Evolutionary conservation across 1,140 invertebrate genomes (phyloP), one percentile per base, ranked within the genome.

Genomic region (Eufriesea mexicana): DNA sequence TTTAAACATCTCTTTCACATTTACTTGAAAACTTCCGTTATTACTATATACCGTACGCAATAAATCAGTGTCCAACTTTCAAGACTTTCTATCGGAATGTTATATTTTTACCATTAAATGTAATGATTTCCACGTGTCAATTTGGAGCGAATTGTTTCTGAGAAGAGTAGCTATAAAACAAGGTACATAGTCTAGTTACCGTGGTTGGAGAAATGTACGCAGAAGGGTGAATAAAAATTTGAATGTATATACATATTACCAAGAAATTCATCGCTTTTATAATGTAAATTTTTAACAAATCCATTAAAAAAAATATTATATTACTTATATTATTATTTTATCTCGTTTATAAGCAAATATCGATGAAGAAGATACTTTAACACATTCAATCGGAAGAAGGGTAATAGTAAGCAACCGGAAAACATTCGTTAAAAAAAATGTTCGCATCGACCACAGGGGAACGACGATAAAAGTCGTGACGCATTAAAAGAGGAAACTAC

Each of bases 351-450:
- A 23, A 47, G 23, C 0, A 45, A 0, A 25, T 23, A 64, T 28
- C 23, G 0, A 62, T 51, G 18, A 23, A 64, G 47, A 25, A 55
- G 6, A 8, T 16, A 67, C 59, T 35, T 49, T 51, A 67, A 76
- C 47, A 67, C 18, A 55, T 57, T 81, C 5, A 7, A 47, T 49
- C 18, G 18, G 35, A 57, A 70, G 74, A 57, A 47, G 55, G 57
- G 51, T 79, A 86, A 73, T 57, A 28, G 25, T 45, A 14, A 28
- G 25, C 12, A 47, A 83, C 66, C 80, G 80, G 84, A 87, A 86
- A 80, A 20, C 28, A 73, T 45, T 84, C 49, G 72, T 84, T 86
- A 87, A 64, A 87, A 78, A 78, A 86, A 79, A 61, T 67, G 49
- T 67, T 23, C 51, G 45, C 9, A 74, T 83, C 55, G 49, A 86